Base-by-base conservation (phyloP, 2,113 vertebrate species). In the Podiceps cristatus region DNA sequence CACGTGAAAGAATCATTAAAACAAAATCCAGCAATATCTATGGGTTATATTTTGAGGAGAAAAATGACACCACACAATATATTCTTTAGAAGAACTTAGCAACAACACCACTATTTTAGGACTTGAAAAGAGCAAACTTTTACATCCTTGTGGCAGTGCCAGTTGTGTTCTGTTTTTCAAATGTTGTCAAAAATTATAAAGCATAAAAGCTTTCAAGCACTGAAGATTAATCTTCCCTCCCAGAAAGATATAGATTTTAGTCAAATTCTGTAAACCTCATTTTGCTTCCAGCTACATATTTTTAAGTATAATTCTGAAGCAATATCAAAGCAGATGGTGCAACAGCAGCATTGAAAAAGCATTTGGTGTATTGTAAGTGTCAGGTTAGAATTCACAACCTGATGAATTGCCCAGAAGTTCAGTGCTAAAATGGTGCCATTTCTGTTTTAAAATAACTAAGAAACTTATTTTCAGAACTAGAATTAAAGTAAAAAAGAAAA, bases 241-340 rank as follows among this genome's bases (percentile, higher is more conserved):
- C 97, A 97, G 97, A 98, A 98, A 97, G 97, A 98, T 98, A 98
- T 98, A 98, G 98, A 98, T 98, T 98, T 98, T 98, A 98, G 98
- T 98, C 98, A 98, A 98, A 98, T 98, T 98, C 98, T 96, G 96
- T 98, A 98, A 97, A 96, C 93, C 75, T 95, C 53, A 0, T 96
- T 98, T 98, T 95, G 97, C 98, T 98, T 80, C 95, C 94, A 98
- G 98, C 97, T 94, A 97, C 97, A 95, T 98, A 98, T 97, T 98
- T 98, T 98, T 97, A 98, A 96, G 94, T 96, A 92, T 97, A 98
- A 98, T 98, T 98, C 97, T 95, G 84, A 96, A 96, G 97, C 94
- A 87, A 95, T 95, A 93, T 94, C 80, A 92, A 97, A 97, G 96
- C 96, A 94, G 97, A 98, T 96, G 97, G 98, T 96, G 83, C 90